phyloP scores from a whole-genome alignment of 2,888 invertebrate species.

The Abscondita cerata region DNA sequence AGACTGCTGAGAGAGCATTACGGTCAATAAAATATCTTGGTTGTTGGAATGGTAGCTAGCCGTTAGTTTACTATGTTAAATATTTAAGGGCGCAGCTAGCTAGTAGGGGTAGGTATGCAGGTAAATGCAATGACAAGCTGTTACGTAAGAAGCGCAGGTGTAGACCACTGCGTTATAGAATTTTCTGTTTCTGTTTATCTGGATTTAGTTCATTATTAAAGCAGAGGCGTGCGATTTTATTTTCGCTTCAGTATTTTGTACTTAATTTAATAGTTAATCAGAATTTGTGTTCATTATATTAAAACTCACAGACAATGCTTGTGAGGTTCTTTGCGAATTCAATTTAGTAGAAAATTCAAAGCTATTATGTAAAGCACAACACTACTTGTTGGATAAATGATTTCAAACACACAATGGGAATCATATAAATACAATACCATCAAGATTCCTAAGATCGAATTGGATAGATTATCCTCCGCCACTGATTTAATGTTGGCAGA shows the following conservation, averaged over 20 bases:
- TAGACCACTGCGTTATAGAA: conserved; percentile 24
- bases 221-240: conserved; percentile 20
- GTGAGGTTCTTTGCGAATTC: too few relatives aligned
- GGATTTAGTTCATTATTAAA: conserved; percentile 23
- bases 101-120: conserved; percentile 47
- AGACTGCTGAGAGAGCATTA: conserved; percentile 4
- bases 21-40: conserved; percentile 21
- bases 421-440: too few relatives aligned
- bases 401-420: too few relatives aligned
- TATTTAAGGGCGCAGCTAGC: conserved; percentile 30
- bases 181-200: conserved; percentile 23
- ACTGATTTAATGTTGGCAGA: conserved; percentile 34
- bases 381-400: too few relatives aligned
- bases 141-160: conserved; percentile 44
- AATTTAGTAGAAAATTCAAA: too few relatives aligned
- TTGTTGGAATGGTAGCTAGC: background rate
- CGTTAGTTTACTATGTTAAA: conserved; percentile 15
- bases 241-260: background rate
- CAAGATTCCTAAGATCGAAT: too few relatives aligned
- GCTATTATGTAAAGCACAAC: too few relatives aligned
- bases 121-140: conserved; percentile 55
- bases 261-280: background rate
- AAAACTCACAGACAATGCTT: too few relatives aligned
- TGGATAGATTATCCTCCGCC: conserved; percentile 22
- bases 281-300: too few relatives aligned